Base-by-base conservation (phyloP, 2,888 invertebrate genomes). In the Emesis russula region DNA sequence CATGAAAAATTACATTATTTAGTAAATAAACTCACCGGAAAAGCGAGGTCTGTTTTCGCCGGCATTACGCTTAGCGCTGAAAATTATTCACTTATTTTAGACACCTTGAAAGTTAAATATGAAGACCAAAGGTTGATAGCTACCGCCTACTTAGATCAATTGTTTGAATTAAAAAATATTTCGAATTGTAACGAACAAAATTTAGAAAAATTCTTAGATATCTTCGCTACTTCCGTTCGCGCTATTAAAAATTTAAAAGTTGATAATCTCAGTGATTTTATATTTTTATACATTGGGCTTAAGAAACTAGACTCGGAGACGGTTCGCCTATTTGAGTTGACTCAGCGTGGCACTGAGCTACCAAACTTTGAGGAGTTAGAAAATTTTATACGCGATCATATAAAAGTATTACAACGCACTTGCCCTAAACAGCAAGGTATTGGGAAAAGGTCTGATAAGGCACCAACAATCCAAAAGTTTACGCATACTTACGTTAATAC, bases 171-270 rank as follows among this genome's bases (percentile, higher is more conserved):
- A 25, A 66, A 66, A 66, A 7, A n/a, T n/a, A 66, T 66, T 7
- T n/a, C 66, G 7, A 15, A 15, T 31, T 7, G 18, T 15, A 25
- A n/a, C 66, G 66, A 9, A n/a, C 18, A n/a, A 13, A 66, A 66
- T n/a, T 66, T 73, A 25, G 73, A 73, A 33, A 15, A 25, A 38
- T 73, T 73, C 38, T 15, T 36, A 33, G 73, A 73, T n/a, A 31
- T 25, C 1, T 73, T 73, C 33, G 38, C 38, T 9, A 66, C 6
- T 31, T n/a, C 66, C 9, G 66, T 66, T 9, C 18, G 66, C 66
- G 66, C 66, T 13, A n/a, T 73, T 33, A 73, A 36, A 31, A 73
- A 73, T 31, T 31, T 73, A 2, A 73, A 73, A 33, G 31, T 73
- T 9, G n/a, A 25, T 18, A 33, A 73, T 9, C 38, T 73, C 31